phyloP scores from a whole-genome alignment of 2,888 invertebrate genomes.

The Oligia fasciuncula region DNA sequence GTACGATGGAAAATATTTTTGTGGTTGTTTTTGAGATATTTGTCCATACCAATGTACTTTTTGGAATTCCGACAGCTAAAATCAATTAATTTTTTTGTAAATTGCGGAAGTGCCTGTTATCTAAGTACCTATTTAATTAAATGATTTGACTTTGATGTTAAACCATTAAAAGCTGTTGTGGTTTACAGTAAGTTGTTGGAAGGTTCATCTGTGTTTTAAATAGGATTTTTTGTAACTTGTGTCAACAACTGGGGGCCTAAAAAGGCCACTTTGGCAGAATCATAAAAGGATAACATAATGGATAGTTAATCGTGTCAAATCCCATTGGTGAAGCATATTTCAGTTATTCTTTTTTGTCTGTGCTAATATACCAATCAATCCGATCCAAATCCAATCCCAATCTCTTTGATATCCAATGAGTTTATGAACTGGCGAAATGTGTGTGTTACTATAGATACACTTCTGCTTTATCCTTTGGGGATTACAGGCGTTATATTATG shows the following conservation, averaged over 20 bases:
- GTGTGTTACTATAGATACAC: no score
- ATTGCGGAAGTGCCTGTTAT: not conserved
- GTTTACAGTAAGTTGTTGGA: not conserved
- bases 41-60: not conserved
- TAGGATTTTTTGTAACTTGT: not conserved
- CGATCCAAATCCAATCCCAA: no score
- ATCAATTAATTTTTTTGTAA: not conserved
- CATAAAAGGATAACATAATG: no score
- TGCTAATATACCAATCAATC: no score
- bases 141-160: not conserved
- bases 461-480: no score
- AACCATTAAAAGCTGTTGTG: not conserved
- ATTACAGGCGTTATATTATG: no score
- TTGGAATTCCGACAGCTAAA: not conserved
- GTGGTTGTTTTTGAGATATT: conserved; percentile 6
- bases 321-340: no score
- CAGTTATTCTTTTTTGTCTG: no score
- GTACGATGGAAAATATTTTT: conserved; percentile 17
- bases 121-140: not conserved
- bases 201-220: not conserved
- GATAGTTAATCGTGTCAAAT: no score
- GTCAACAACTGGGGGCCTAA: no score
- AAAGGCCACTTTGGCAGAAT: no score
- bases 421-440: not conserved
- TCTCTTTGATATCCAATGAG: not conserved